phyloP scores from a whole-genome alignment of 2,113 vertebrate species.

The Dromiciops gliroides region DNA sequence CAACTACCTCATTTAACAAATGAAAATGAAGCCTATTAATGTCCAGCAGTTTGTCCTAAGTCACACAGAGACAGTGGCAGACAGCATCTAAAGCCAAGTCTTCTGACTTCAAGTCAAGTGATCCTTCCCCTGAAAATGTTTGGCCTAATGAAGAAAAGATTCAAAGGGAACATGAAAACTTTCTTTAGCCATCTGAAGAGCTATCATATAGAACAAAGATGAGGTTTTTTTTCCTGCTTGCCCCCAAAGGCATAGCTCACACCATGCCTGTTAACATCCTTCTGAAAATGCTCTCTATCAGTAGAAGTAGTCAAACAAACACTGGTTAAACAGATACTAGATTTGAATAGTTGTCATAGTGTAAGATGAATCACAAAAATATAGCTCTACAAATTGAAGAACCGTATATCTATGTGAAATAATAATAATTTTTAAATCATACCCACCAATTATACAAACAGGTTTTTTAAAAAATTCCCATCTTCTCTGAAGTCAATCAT shows the following conservation, averaged over 20 bases:
- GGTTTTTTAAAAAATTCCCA: background rate
- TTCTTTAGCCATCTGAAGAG: slow-evolving; percentile 2
- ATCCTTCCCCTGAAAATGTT: slow-evolving; percentile 9
- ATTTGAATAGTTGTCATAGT: background rate
- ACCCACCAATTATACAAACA: background rate
- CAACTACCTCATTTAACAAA: background rate
- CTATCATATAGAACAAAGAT: background rate
- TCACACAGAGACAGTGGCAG: background rate
- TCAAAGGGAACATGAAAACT: background rate
- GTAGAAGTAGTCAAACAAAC: background rate
- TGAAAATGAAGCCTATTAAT: background rate
- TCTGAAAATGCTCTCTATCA: too few relatives aligned
- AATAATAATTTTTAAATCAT: background rate
- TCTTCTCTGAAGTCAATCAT: background rate
- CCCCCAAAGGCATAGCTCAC: slow-evolving; percentile 14
- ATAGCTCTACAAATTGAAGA: background rate
- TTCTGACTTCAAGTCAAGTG: background rate
- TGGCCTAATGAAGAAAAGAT: background rate
- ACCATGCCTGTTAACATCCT: too few relatives aligned
- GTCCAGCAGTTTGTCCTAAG: background rate
- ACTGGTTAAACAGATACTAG: background rate
- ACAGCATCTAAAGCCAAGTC: background rate
- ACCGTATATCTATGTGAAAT: background rate
- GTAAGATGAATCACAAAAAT: background rate
- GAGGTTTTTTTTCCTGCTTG: background rate